A percentile compares a stretch with the other conserved stretches of the same genome.
Evolutionary conservation across 2,797 vertebrate species (phyloP).

Genomic region (Aldrovandia affinis): DNA sequence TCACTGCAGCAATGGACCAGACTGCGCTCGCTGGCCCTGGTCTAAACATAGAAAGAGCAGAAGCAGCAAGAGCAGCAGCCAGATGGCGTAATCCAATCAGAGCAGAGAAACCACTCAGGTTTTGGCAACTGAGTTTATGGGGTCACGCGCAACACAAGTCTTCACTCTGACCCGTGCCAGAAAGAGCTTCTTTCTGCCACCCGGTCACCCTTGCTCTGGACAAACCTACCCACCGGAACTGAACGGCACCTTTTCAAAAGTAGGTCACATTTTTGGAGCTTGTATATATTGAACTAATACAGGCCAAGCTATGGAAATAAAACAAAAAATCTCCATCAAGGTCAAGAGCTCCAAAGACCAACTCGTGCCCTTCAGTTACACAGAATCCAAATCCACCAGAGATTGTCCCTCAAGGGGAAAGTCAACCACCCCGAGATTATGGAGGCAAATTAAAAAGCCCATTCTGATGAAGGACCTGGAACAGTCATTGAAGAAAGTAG

Average conservation of each 20-base stretch:
- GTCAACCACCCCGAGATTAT: no score
- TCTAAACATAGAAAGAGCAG: conserved; percentile 25
- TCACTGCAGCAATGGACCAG: not conserved
- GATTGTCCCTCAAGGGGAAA: no score
- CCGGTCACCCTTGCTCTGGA: not conserved
- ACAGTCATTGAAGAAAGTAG: no score
- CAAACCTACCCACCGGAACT: not conserved
- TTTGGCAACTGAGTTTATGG: not conserved
- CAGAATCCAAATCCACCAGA: no score
- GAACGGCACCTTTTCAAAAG: not conserved
- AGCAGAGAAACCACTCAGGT: not conserved
- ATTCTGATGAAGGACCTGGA: no score
- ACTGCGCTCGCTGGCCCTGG: not conserved
- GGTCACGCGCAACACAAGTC: not conserved
- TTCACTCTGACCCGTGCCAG: not conserved
- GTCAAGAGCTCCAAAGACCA: not conserved
- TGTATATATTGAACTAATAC: not conserved
- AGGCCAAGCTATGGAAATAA: not conserved
- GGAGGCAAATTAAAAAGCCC: no score
- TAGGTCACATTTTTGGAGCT: not conserved
- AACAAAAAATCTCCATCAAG: not conserved
- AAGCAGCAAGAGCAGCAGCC: conserved; percentile 4
- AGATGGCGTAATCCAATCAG: conserved; percentile 15
- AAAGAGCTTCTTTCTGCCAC: not conserved
- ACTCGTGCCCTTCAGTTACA: no score